Evolutionary conservation across 2,113 vertebrate species (phyloP).

Genomic region (Nematolebias whitei): DNA sequence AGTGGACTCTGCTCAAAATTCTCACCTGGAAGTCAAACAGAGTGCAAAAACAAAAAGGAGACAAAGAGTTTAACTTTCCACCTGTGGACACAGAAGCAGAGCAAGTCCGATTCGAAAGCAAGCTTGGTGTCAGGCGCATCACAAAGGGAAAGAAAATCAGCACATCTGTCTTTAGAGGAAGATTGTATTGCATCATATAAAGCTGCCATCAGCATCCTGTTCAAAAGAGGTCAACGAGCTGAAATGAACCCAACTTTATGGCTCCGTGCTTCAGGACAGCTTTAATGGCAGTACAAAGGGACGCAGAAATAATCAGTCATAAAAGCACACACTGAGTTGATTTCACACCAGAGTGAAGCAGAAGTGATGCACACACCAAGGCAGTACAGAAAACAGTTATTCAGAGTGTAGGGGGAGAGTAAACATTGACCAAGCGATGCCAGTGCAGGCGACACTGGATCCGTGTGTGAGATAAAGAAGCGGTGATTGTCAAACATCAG

Average conservation of each 20-base stretch:
- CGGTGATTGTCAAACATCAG: slow-evolving; percentile 77
- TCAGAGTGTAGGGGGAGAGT: slow-evolving; percentile 69
- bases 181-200: slow-evolving; percentile 71
- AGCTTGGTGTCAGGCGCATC: slow-evolving; percentile 53
- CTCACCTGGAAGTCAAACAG: slow-evolving; percentile 85
- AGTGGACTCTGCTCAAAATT: slow-evolving; percentile 99
- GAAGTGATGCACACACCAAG: slow-evolving; percentile 75
- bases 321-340: slow-evolving; percentile 60
- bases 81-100: slow-evolving; percentile 17
- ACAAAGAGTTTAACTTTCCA: slow-evolving; percentile 18
- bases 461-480: slow-evolving; percentile 65
- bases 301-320: slow-evolving; percentile 60
- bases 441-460: slow-evolving; percentile 62
- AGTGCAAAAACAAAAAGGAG: slow-evolving; percentile 42
- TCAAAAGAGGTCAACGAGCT: slow-evolving; percentile 18
- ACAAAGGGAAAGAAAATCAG: slow-evolving; percentile 63
- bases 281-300: slow-evolving; percentile 71
- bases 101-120: slow-evolving; percentile 48
- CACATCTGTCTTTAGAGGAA: slow-evolving; percentile 61
- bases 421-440: slow-evolving; percentile 74
- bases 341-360: slow-evolving; percentile 72
- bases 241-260: neutral
- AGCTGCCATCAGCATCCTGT: slow-evolving; percentile 67
- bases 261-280: slow-evolving; percentile 66
- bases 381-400: slow-evolving; percentile 69